phyloP scores from a whole-genome alignment of 2,113 vertebrate genomes.

The Syngnathoides biaculeatus region DNA sequence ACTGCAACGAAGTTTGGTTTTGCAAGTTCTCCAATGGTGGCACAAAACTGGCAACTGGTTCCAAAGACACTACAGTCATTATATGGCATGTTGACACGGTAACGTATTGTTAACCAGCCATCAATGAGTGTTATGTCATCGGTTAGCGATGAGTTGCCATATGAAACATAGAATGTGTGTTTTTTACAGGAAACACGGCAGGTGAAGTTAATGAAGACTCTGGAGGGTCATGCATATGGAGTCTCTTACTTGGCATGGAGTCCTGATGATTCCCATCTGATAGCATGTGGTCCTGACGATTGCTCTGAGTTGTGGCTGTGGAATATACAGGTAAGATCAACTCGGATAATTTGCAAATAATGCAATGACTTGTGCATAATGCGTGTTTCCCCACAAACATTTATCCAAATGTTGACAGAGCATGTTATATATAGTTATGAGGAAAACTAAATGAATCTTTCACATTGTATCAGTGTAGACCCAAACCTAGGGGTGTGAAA shows the following conservation, averaged over 20 bases:
- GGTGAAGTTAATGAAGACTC: slow-evolving; percentile 88
- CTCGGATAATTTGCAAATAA: not conserved
- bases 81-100: slow-evolving; percentile 95
- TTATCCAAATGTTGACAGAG: no score
- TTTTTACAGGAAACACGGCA: slow-evolving; percentile 85
- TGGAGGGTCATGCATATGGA: slow-evolving; percentile 95
- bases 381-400: no score
- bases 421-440: no score
- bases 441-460: no score
- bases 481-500: no score
- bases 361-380: not conserved
- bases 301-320: slow-evolving; percentile 98
- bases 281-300: slow-evolving; percentile 96
- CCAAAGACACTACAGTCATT: slow-evolving; percentile 97
- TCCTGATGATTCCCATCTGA: slow-evolving; percentile 91
- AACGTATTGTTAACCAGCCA: slow-evolving; percentile 35
- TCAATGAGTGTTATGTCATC: not conserved
- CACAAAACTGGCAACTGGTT: slow-evolving; percentile 96
- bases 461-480: no score
- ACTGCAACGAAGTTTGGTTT: slow-evolving; percentile 99
- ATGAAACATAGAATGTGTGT: not conserved
- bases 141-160: not conserved
- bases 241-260: slow-evolving; percentile 98
- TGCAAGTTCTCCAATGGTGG: slow-evolving; percentile 97
- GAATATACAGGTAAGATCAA: slow-evolving; percentile 86